These are phyloP conservation scores for Mycalesis mineus DNA, from an alignment of 2,888 invertebrate species.

Conservation along the genomic window DNA sequence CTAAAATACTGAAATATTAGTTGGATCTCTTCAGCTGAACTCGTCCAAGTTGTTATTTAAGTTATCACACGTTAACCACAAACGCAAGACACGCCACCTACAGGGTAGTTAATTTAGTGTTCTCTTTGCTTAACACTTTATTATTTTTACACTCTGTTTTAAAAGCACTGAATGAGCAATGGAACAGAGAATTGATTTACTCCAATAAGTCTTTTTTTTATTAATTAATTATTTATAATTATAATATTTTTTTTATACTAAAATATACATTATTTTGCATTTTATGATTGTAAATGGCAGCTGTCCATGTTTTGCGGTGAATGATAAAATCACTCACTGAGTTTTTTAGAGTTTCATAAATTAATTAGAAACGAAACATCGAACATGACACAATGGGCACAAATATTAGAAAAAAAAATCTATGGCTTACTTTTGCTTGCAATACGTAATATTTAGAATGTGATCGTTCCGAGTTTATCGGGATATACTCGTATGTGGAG, in stretches of 20 bases:
- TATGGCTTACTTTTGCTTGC: conserved; percentile 62
- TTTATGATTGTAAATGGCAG: conserved; percentile 73
- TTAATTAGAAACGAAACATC: conserved; percentile 72
- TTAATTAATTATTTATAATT: conserved; percentile 58
- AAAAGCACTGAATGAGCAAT: conserved; percentile 73
- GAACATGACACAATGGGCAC: conserved; percentile 78
- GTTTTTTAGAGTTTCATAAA: conserved; percentile 68
- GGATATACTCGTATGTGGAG: conserved; percentile 52
- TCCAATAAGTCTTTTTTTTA: conserved; percentile 70
- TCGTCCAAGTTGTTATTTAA: no score
- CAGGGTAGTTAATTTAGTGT: conserved; percentile 27
- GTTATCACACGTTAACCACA: conserved; percentile 2
- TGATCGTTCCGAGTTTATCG: conserved; percentile 44
- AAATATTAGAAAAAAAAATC: conserved; percentile 62
- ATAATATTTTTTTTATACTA: conserved; percentile 51
- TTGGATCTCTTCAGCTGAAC: no score
- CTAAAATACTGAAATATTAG: no score
- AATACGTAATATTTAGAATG: conserved; percentile 48
- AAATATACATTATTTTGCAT: conserved; percentile 76
- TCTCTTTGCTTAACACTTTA: conserved; percentile 29
- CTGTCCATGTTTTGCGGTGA: conserved; percentile 66
- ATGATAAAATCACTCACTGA: conserved; percentile 60
- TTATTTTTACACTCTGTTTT: conserved; percentile 73
- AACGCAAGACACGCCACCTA: conserved; percentile 25
- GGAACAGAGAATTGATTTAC: conserved; percentile 78